Conservation (phyloP, 2,888 invertebrate species). For the Zeuzera pyrina region DNA sequence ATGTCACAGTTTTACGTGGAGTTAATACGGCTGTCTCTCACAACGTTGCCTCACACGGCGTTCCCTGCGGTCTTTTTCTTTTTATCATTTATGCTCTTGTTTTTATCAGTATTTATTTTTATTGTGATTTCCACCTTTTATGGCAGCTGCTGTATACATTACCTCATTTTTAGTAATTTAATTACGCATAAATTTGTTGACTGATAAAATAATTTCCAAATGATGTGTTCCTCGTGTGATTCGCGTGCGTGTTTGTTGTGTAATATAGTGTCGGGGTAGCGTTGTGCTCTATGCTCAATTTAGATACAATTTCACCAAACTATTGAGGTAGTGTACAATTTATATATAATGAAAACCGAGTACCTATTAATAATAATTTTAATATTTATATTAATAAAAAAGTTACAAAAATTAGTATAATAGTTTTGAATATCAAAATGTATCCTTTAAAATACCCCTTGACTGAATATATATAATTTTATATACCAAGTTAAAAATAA, state of each 20-base stretch:
- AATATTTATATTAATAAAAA: constrained; percentile 72
- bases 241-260: constrained; percentile 49
- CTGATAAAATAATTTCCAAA: constrained; percentile 69
- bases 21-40: too few relatives aligned
- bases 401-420: constrained; percentile 59
- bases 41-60: constrained; percentile 65
- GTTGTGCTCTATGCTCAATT: constrained; percentile 73
- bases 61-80: constrained; percentile 29
- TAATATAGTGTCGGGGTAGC: constrained; percentile 60
- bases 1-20: too few relatives aligned
- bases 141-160: constrained; percentile 47
- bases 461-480: constrained; percentile 34
- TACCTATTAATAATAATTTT: constrained; percentile 71
- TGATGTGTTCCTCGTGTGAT: constrained; percentile 63
- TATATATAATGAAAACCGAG: constrained; percentile 68
- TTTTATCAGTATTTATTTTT: constrained; percentile 63
- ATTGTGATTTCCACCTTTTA: constrained; percentile 63
- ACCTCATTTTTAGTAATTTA: constrained; percentile 64
- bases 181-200: constrained; percentile 62
- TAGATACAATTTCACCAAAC: constrained; percentile 71
- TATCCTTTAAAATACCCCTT: constrained; percentile 35
- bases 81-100: constrained; percentile 38
- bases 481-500: constrained; percentile 31
- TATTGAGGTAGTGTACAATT: constrained; percentile 69
- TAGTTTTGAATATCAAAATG: constrained; percentile 35